Base-by-base conservation (phyloP, 2,113 vertebrate species). In the Heterochromis multidens region DNA sequence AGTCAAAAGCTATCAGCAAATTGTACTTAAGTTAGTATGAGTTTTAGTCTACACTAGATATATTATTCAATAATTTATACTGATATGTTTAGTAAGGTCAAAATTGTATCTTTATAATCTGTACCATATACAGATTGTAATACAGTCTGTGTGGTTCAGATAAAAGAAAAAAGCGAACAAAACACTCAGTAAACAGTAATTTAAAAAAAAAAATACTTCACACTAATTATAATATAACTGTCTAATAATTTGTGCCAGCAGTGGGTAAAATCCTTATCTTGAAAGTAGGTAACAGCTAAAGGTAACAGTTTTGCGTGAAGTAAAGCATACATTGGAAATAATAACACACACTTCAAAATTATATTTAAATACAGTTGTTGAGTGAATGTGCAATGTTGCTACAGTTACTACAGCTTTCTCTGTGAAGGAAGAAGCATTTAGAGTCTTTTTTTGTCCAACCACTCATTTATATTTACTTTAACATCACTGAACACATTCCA, bases 121-220 rank as follows among this genome's bases (percentile, higher is more conserved):
- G 0, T 43, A 67, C 63, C 25, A 13, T 0, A 25, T 7, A 43
- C n/a, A 67, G 37, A 43, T 13, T 0, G 0, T 37, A 37, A 37
- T 37, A n/a, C n/a, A n/a, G n/a, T 43, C 0, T 43, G 40, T 37
- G 8, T 43, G 63, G n/a, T 43, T 67, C 37, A 67, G 43, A 67
- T 1, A 43, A 67, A 67, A 40, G 0, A 40, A 67, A 23, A 0
- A 67, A 67, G 23, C 0, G 0, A 67, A 43, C 2, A 57, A 43
- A 67, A 67, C 13, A 67, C 21, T n/a, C n/a, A n/a, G n/a, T n/a
- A n/a, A n/a, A n/a, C n/a, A n/a, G n/a, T n/a, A n/a, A n/a, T n/a
- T n/a, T n/a, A n/a, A 33, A 33, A 33, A 33, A 33, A 3, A 33
- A 33, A 4, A 4, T 6, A 17, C n/a, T 25, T 67, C 14, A 43